A percentile compares a stretch with the other conserved stretches of the same genome.
Evolutionary conservation across 2,888 invertebrate genomes (phyloP).

Genomic region (Ennomos quercinarius): DNA sequence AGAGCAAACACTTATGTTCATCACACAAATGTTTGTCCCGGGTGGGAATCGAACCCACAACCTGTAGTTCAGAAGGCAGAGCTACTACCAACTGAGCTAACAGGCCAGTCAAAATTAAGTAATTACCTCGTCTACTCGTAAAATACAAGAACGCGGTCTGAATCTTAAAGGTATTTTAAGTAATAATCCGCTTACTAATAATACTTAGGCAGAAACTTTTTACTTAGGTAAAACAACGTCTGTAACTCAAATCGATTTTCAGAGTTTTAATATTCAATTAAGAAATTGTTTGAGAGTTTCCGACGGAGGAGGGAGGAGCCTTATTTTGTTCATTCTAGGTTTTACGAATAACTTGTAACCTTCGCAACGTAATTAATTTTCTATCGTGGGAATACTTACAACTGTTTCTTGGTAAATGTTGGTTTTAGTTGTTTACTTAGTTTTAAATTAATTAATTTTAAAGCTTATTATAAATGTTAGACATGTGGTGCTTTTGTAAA

Average conservation of each 20-base stretch:
- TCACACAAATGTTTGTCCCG: no score
- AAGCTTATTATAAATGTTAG: no score
- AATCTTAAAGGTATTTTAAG: background rate
- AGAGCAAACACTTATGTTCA: no score
- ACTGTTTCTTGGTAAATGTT: background rate
- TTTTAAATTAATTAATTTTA: no score
- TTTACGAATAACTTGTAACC: constrained; percentile 14
- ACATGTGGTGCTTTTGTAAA: no score
- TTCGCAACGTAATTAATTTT: constrained; percentile 22
- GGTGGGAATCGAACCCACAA: no score
- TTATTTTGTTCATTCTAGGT: constrained; percentile 13
- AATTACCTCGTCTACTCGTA: background rate
- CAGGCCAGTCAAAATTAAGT: no score
- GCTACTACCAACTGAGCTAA: no score
- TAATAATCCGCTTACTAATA: constrained; percentile 14
- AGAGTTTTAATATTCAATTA: constrained; percentile 36
- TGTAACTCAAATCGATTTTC: constrained; percentile 24
- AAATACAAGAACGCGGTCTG: constrained; percentile 7
- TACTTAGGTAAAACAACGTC: constrained; percentile 28
- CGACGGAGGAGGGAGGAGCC: constrained; percentile 16
- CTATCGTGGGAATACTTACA: constrained; percentile 14
- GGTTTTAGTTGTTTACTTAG: background rate
- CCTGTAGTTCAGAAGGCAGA: no score
- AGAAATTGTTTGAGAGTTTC: constrained; percentile 32
- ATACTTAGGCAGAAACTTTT: constrained; percentile 29